A percentile compares a stretch with the other conserved stretches of the same genome.
phyloP scores from a whole-genome alignment of 2,113 vertebrate species.

The Tetraodon nigroviridis region DNA sequence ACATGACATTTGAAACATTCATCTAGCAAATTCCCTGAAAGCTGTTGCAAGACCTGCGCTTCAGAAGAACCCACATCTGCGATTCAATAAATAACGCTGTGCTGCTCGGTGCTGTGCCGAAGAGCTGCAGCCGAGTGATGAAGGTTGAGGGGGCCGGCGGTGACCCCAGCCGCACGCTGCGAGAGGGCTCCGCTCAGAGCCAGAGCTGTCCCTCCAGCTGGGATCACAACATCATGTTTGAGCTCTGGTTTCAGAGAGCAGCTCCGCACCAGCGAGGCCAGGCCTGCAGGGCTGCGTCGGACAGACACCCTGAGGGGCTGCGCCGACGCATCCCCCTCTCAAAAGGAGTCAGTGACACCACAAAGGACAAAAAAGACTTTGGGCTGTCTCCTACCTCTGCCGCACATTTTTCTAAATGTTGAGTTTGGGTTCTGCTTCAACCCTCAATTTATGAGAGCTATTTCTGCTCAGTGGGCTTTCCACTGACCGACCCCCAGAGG shows the following conservation, averaged over 20 bases:
- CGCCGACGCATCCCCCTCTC: constrained; percentile 50
- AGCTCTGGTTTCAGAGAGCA: constrained; percentile 72
- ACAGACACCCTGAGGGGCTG: constrained; percentile 60
- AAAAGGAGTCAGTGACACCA: constrained; percentile 53
- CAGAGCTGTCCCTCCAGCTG: constrained; percentile 72
- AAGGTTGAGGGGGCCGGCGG: constrained; percentile 56
- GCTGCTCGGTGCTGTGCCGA: constrained; percentile 21
- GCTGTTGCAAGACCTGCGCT: constrained; percentile 25
- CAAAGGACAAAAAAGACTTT: constrained; percentile 49
- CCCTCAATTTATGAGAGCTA: constrained; percentile 21
- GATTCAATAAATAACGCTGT: constrained; percentile 47
- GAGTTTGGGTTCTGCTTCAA: constrained; percentile 41
- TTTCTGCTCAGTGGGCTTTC: constrained; percentile 47
- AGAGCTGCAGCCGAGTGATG: constrained; percentile 47
- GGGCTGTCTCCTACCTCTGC: constrained; percentile 40
- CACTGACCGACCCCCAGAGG: constrained; percentile 33
- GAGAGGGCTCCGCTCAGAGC: constrained; percentile 59
- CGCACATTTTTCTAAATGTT: constrained; percentile 45
- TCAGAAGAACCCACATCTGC: constrained; percentile 16
- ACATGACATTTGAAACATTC: constrained; percentile 27
- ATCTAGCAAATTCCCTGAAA: constrained; percentile 38
- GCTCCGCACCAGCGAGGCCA: constrained; percentile 51
- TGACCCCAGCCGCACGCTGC: constrained; percentile 64
- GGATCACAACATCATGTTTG: constrained; percentile 66
- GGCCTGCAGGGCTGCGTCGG: constrained; percentile 60